A percentile compares a stretch with the other conserved stretches of the same genome.
Conservation (phyloP, 23 tunicate species). For the Phallusia fumigata region DNA sequence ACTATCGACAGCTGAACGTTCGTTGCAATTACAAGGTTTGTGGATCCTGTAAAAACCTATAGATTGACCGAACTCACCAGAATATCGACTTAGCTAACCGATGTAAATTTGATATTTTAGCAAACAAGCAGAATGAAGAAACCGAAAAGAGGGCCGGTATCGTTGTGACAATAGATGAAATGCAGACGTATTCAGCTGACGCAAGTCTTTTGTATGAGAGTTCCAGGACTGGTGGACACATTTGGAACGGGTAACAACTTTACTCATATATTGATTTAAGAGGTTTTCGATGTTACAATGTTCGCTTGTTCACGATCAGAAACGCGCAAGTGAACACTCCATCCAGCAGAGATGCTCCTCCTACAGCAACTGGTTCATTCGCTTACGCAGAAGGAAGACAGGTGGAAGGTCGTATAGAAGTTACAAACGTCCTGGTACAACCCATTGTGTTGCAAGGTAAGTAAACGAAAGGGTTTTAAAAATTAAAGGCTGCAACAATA, state of each 20-base stretch:
- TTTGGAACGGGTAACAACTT: conserved; percentile 23
- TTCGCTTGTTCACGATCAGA: not conserved
- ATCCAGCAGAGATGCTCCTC: not conserved
- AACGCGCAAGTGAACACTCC: conserved; percentile 6
- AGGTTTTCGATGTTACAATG: not conserved
- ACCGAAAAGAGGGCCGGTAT: conserved; percentile 11
- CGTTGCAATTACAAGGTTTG: not conserved
- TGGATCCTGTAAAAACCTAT: too few species aligned
- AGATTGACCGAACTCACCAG: too few species aligned
- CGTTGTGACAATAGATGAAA: conserved; percentile 7
- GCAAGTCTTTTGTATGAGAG: conserved; percentile 3
- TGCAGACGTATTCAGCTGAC: conserved; percentile 7
- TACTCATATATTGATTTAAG: too few species aligned
- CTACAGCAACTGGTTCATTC: conserved; percentile 8
- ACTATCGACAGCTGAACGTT: conserved; percentile 3
- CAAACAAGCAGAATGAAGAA: not conserved
- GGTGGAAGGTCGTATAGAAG: conserved; percentile 12
- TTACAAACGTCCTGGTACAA: not conserved
- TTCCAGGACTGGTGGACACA: conserved; percentile 18
- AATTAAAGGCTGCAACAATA: too few species aligned
- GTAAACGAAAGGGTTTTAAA: too few species aligned
- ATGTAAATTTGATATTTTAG: not conserved
- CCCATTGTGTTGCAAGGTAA: conserved; percentile 15
- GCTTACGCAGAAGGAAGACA: not conserved
- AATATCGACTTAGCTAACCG: too few species aligned